Evolutionary conservation across 2,888 invertebrate species (phyloP), one percentile per base, ranked within the genome.

Genomic region (Xylota sylvarum): DNA sequence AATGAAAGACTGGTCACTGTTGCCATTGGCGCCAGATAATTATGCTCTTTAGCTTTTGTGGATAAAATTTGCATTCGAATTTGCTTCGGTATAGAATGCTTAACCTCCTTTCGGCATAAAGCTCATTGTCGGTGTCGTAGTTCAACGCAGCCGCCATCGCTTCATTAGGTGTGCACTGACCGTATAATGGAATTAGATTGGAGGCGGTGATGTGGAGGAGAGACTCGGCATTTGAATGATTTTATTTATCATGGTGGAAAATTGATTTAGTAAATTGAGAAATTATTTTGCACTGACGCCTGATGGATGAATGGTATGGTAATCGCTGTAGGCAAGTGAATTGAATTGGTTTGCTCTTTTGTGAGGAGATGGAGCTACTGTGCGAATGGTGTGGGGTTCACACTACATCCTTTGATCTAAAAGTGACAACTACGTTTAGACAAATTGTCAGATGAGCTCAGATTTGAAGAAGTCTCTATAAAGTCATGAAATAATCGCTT

Each of bases 171-270:
- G 35, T 74, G 69, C 64, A 64, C 64, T 65, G 74, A 74, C 80
- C 84, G 80, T 64, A 62, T 84, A 84, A 84, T 84, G 43, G 64
- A 84, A 84, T 76, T 43, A 64, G 60, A 74, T 65, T 35, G 35
- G 10, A 46, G 62, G 27, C 62, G 37, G 62, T 72, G 73, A 56
- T 73, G 43, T 35, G 43, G 65, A n/a, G 37, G 69, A 30, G 69
- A 30, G 77, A 19, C 30, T 32, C 43, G 23, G 9, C 30, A 58
- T 52, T 65, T 62, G 46, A 82, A 82, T 64, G 62, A 76, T 73
- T 79, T 46, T 62, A 46, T 60, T 79, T 52, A 83, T 64, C 12
- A 40, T 65, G 50, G 65, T 60, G 55, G 64, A 56, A 79, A 74
- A 65, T 80, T 80, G 69, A 80, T 74, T 84, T 23, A 37, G 80